Conservation (phyloP, 2,888 invertebrate species). For the Stenotaenia linearis region DNA sequence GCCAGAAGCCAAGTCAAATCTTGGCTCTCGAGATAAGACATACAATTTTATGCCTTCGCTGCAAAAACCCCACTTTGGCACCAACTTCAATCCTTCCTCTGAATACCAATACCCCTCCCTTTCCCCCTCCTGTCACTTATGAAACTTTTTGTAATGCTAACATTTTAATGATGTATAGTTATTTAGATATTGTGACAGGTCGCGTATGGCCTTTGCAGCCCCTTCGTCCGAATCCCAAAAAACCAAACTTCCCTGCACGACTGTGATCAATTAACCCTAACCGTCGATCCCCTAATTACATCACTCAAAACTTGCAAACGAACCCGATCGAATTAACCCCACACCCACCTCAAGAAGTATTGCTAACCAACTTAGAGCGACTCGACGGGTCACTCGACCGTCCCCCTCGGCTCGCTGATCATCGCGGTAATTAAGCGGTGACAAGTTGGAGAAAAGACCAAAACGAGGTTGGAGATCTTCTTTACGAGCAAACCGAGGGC, state of each 20-base stretch:
- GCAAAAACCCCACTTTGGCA: background rate
- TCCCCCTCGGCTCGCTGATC: background rate
- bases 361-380: background rate
- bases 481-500: background rate
- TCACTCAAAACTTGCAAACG: background rate
- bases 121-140: too few species aligned
- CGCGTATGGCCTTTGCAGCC: too few species aligned
- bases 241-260: too few species aligned
- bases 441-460: background rate
- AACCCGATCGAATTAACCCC: background rate
- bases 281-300: background rate
- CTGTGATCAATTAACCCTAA: background rate
- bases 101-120: too few species aligned
- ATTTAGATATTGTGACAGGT: too few species aligned
- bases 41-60: background rate
- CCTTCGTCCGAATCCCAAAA: background rate
- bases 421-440: background rate
- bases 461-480: background rate
- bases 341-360: background rate
- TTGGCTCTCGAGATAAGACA: background rate
- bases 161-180: too few species aligned
- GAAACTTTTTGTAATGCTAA: too few species aligned
- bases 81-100: background rate
- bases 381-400: background rate
- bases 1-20: background rate